Evolutionary conservation across 2,888 invertebrate species (phyloP).

Genomic region (Drosophila suboccidentalis): DNA sequence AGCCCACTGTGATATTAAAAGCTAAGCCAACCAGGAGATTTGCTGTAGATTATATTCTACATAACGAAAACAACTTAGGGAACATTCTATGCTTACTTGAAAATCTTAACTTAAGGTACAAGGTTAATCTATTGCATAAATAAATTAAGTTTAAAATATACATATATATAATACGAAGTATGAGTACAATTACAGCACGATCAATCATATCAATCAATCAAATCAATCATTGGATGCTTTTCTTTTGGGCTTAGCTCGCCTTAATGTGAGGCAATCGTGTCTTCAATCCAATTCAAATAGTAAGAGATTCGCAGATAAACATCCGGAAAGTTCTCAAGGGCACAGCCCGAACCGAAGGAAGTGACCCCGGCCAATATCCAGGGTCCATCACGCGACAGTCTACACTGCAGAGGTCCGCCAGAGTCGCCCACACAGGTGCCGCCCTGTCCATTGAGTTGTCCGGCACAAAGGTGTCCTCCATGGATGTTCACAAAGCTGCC

Average conservation of each 20-base stretch:
- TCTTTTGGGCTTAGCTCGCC: slow-evolving; percentile 5
- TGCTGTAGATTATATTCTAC: slow-evolving; percentile 69
- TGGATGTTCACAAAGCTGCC: slow-evolving; percentile 89
- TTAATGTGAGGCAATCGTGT: slow-evolving; percentile 83
- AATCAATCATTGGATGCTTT: slow-evolving; percentile 19
- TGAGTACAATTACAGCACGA: slow-evolving; percentile 47
- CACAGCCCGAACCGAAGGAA: slow-evolving; percentile 96
- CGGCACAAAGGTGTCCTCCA: slow-evolving; percentile 94
- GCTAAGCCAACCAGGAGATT: slow-evolving; percentile 54
- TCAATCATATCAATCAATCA: slow-evolving; percentile 23
- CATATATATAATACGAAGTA: not conserved
- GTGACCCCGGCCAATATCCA: slow-evolving; percentile 96
- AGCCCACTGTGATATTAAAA: slow-evolving; percentile 67
- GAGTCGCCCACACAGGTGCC: slow-evolving; percentile 97
- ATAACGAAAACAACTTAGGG: slow-evolving; percentile 77
- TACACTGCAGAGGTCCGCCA: slow-evolving; percentile 95
- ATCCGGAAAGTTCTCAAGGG: slow-evolving; percentile 94
- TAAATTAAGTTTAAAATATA: not conserved
- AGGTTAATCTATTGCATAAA: slow-evolving; percentile 34
- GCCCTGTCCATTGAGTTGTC: slow-evolving; percentile 93
- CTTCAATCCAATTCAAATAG: slow-evolving; percentile 93
- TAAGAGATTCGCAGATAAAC: slow-evolving; percentile 94
- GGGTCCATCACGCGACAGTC: slow-evolving; percentile 90
- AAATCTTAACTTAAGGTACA: slow-evolving; percentile 61
- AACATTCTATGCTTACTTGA: slow-evolving; percentile 68